These are phyloP conservation scores for Thomomys bottae DNA, from an alignment of 2,113 vertebrate genomes.

Conservation along the genomic window DNA sequence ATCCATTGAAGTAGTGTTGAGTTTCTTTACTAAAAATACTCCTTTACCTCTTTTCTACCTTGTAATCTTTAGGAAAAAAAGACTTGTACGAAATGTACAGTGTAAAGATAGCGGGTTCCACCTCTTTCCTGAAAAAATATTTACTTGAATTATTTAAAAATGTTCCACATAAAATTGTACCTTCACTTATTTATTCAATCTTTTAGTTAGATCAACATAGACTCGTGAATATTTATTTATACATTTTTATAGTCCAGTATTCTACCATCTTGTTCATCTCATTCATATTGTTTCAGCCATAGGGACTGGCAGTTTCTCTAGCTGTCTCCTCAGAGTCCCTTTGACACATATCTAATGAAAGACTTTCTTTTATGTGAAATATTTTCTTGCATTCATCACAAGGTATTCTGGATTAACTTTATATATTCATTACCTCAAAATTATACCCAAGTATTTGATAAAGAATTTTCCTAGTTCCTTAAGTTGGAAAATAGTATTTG, in stretches of 20 bases:
- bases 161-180: background rate
- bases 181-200: background rate
- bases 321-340: background rate
- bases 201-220: background rate
- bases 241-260: background rate
- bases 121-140: background rate
- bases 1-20: background rate
- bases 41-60: background rate
- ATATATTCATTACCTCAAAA: background rate
- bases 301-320: background rate
- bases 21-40: background rate
- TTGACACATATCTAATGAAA: background rate
- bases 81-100: accelerated
- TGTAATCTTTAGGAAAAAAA: background rate
- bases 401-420: background rate
- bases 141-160: background rate
- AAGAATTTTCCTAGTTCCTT: background rate
- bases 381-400: background rate
- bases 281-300: background rate
- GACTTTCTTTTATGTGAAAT: background rate
- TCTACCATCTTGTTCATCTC: background rate
- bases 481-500: background rate
- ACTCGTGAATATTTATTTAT: slow-evolving; percentile 3
- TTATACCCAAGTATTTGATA: background rate
- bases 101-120: background rate